phyloP scores from a whole-genome alignment of 2,113 vertebrate species.

The Entosphenus tridentatus region DNA sequence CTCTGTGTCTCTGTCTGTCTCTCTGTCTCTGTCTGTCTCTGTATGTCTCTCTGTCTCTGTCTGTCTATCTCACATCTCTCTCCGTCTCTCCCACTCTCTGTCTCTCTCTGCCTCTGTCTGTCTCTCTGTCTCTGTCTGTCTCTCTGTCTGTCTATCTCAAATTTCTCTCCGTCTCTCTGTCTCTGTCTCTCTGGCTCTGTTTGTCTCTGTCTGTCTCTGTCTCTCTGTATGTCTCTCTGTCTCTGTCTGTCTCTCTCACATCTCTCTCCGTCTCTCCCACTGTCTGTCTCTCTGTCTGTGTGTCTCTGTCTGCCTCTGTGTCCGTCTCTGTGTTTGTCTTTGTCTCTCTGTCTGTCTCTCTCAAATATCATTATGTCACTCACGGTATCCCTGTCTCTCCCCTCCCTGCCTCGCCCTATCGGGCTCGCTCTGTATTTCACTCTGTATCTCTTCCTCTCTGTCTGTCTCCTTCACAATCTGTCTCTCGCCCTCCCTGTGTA shows the following conservation, averaged over 20 bases:
- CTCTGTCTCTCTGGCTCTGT: not conserved
- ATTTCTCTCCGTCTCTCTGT: not conserved
- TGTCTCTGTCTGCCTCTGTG: not conserved
- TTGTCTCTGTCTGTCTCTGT: too few species aligned
- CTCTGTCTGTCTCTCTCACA: not conserved
- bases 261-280: not conserved
- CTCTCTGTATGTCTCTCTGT: not conserved
- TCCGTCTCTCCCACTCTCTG: not conserved
- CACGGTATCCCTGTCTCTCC: too few species aligned
- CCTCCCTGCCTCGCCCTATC: too few species aligned
- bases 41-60: not conserved
- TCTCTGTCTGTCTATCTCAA: not conserved
- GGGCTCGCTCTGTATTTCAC: too few species aligned
- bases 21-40: not conserved
- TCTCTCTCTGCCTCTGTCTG: not conserved
- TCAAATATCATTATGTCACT: too few species aligned
- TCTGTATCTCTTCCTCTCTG: too few species aligned
- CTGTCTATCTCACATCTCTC: too few species aligned
- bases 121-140: not conserved
- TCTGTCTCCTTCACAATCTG: too few species aligned
- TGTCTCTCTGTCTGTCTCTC: too few species aligned
- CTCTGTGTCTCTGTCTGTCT: constrained; percentile 14
- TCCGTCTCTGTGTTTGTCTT: too few species aligned
- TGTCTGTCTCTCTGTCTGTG: not conserved
- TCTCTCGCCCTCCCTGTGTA: too few species aligned